A percentile compares a stretch with the other conserved stretches of the same genome.
Conservation (phyloP, 2,113 vertebrate genomes). For the Cinclus mexicanus region DNA sequence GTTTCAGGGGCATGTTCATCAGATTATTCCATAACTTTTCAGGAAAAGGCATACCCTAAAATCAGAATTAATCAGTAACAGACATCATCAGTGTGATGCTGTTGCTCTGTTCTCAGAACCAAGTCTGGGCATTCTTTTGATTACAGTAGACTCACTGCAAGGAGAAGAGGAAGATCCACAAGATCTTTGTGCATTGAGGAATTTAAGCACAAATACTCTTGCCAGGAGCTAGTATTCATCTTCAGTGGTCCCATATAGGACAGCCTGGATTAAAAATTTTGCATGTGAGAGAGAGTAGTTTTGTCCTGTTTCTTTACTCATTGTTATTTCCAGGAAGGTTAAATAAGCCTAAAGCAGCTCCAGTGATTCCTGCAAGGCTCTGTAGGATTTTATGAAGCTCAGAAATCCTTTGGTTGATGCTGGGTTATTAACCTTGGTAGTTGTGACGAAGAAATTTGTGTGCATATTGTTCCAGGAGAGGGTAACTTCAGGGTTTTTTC, state of each 20-base stretch:
- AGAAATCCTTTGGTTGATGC: not conserved
- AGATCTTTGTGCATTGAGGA: not conserved
- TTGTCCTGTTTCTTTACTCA: not conserved
- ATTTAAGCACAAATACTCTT: not conserved
- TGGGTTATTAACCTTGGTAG: not conserved
- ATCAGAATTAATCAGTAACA: not conserved
- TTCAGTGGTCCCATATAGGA: not conserved
- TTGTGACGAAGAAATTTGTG: not conserved
- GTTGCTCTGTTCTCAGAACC: not conserved
- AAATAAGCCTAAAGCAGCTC: not conserved
- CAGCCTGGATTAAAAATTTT: not conserved
- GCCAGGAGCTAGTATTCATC: not conserved
- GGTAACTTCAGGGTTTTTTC: not conserved
- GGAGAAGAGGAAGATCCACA: not conserved
- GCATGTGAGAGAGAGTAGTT: not conserved
- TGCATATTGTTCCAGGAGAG: not conserved
- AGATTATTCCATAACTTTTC: not conserved
- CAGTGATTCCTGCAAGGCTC: not conserved
- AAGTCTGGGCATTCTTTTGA: not conserved
- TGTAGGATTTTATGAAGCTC: not conserved
- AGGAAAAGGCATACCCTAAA: not conserved
- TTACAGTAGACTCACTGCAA: not conserved
- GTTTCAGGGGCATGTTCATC: not conserved
- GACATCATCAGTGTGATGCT: not conserved
- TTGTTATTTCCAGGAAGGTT: not conserved